phyloP scores from a whole-genome alignment of 1,140 invertebrate species.

The Plectrocnemia conspersa region DNA sequence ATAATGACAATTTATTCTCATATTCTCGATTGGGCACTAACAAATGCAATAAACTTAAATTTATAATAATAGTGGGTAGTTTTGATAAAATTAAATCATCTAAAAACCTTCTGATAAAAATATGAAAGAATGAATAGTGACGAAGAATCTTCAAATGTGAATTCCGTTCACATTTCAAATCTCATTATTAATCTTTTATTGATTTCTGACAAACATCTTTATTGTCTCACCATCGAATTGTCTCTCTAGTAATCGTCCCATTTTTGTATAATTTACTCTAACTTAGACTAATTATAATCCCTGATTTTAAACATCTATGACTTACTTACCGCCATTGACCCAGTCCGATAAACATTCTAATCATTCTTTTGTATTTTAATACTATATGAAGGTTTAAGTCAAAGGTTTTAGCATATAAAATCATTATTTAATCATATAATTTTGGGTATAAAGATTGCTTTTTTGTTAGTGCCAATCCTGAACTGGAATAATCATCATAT shows the following conservation, averaged over 20 bases:
- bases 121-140: conserved; percentile 32
- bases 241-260: neutral
- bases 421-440: too few relatives aligned
- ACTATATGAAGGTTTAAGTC: conserved; percentile 26
- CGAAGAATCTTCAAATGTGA: conserved; percentile 13
- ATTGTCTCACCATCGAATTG: neutral
- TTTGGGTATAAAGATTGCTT: too few relatives aligned
- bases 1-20: too few relatives aligned
- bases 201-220: conserved; percentile 9
- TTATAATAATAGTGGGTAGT: too few relatives aligned
- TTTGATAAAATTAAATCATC: too few relatives aligned
- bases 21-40: too few relatives aligned
- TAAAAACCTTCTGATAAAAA: conserved; percentile 27
- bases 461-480: too few relatives aligned
- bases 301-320: conserved; percentile 32
- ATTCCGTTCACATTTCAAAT: neutral
- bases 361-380: conserved; percentile 34
- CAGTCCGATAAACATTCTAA: conserved; percentile 22
- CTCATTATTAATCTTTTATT: conserved; percentile 12
- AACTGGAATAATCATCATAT: neutral
- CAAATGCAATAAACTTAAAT: too few relatives aligned
- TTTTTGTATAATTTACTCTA: neutral
- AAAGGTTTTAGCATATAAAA: too few relatives aligned
- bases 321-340: conserved; percentile 28
- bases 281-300: conserved; percentile 6